A percentile compares a stretch with the other conserved stretches of the same genome.
phyloP scores from a whole-genome alignment of 2,888 invertebrate species.

The Plebejus melissa region DNA sequence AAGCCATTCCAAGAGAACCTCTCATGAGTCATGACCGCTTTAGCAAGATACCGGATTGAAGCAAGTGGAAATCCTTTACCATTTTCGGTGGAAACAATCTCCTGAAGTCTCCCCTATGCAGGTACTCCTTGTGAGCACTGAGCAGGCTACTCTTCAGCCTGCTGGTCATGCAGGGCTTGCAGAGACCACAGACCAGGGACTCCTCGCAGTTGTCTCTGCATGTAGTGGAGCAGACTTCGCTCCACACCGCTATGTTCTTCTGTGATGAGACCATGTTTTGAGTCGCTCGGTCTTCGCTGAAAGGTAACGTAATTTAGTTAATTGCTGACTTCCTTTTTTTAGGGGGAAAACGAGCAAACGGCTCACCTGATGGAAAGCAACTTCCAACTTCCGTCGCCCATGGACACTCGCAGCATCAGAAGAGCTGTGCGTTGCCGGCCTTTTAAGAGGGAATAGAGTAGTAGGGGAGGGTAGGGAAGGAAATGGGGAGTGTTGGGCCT shows the following conservation, averaged over 20 bases:
- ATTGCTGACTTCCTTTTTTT: not conserved
- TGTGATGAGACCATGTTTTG: slow-evolving; percentile 84
- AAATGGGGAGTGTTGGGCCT: no score
- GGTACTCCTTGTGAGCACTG: slow-evolving; percentile 87
- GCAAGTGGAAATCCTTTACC: slow-evolving; percentile 45
- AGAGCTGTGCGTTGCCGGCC: no score
- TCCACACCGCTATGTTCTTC: slow-evolving; percentile 88
- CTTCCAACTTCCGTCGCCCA: no score
- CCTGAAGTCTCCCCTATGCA: slow-evolving; percentile 88
- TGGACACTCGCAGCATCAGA: no score
- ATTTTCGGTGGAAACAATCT: slow-evolving; percentile 89
- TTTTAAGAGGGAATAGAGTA: no score
- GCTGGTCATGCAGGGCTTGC: slow-evolving; percentile 85
- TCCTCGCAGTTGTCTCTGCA: slow-evolving; percentile 80
- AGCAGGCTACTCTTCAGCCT: slow-evolving; percentile 80
- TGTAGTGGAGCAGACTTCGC: slow-evolving; percentile 79
- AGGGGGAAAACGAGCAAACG: no score
- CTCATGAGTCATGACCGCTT: no score
- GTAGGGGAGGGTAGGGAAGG: no score
- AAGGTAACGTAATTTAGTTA: slow-evolving; percentile 34
- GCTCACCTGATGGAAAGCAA: no score
- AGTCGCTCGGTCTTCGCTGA: slow-evolving; percentile 64
- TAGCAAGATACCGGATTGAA: no score
- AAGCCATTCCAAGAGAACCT: no score
- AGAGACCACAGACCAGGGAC: slow-evolving; percentile 83